Evolutionary conservation across 2,888 invertebrate species (phyloP).

Genomic region (Diogma glabrata): DNA sequence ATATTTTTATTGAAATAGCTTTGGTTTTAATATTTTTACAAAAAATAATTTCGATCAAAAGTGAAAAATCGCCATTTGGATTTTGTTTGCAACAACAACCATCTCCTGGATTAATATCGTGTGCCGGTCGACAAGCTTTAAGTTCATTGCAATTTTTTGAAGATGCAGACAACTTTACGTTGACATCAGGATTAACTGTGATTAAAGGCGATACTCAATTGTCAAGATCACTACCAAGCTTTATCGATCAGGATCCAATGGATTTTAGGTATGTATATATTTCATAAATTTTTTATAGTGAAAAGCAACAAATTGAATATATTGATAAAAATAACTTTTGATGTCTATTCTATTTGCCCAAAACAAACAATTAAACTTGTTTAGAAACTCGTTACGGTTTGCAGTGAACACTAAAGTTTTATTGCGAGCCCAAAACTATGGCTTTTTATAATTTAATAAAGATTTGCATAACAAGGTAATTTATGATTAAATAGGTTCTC

Average conservation of each 20-base stretch:
- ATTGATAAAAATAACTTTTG: too few relatives aligned
- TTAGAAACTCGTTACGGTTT: too few relatives aligned
- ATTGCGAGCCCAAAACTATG: too few relatives aligned
- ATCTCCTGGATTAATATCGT: conserved; percentile 44
- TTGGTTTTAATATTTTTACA: background rate
- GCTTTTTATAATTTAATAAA: too few relatives aligned
- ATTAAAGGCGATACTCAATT: conserved; percentile 46
- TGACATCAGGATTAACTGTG: conserved; percentile 51
- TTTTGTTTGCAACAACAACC: conserved; percentile 39
- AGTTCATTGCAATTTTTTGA: conserved; percentile 53
- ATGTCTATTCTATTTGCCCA: too few relatives aligned
- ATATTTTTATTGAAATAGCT: too few relatives aligned
- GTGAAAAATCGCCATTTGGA: conserved; percentile 5
- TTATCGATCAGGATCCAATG: conserved; percentile 60
- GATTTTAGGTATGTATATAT: conserved; percentile 62
- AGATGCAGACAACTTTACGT: conserved; percentile 51
- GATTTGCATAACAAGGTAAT: too few relatives aligned
- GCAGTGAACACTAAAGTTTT: too few relatives aligned
- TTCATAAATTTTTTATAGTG: too few relatives aligned
- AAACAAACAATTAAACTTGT: too few relatives aligned
- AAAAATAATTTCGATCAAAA: background rate
- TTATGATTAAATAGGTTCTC: too few relatives aligned
- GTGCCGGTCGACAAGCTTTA: conserved; percentile 58
- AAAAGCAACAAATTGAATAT: conserved; percentile 19
- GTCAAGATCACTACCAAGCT: conserved; percentile 51